Evolutionary conservation across 2,797 vertebrate genomes (phyloP), one percentile per base, ranked within the genome.

Genomic region (Poecile montanus): DNA sequence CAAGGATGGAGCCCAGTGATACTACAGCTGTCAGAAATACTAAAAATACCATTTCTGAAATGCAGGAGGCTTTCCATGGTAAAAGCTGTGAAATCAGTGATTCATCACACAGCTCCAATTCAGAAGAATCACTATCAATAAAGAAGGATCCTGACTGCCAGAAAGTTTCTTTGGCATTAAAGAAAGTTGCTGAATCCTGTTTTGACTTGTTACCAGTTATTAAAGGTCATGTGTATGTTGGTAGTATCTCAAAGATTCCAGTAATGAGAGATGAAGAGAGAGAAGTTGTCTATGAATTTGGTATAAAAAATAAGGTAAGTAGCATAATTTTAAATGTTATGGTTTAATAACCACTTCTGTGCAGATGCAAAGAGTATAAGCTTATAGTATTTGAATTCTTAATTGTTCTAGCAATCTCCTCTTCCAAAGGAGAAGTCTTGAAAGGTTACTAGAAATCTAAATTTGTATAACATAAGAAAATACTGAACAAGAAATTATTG

Each of bases 131-230:
- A 9, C 53, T 47, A 8, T 83, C 53, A 44, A 70, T 85, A 16
- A 88, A 88, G 34, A 84, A 91, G 13, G 96, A 97, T 92, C 50
- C 92, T 9, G 92, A 94, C 13, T 94, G 78, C 29, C 76, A 90
- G n/a, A 85, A 95, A 61, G 91, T 98, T 47, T 77, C 91, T 9
- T 95, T 36, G 5, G 98, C 98, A 3, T 72, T 98, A 90, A 97
- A 97, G 78, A 99, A 98, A 97, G 97, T 99, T 21, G 96, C 97
- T 8, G 96, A 97, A n/a, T 96, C 98, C 10, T 98, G 98, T 89
- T 99, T 99, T 94, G 99, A 99, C 87, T 92, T 99, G 36, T 85
- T 99, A 22, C 99, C 99, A 56, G 99, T 99, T 92, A 98, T 99
- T 83, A 97, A 97, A 75, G 98, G 99, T 94, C 99, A 99, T 1